Percentiles rank a stretch among this genome's conserved stretches.
These are phyloP conservation scores for Stegophylla sp. DNA, from an alignment of 2,888 invertebrate species.

Conservation along the genomic window DNA sequence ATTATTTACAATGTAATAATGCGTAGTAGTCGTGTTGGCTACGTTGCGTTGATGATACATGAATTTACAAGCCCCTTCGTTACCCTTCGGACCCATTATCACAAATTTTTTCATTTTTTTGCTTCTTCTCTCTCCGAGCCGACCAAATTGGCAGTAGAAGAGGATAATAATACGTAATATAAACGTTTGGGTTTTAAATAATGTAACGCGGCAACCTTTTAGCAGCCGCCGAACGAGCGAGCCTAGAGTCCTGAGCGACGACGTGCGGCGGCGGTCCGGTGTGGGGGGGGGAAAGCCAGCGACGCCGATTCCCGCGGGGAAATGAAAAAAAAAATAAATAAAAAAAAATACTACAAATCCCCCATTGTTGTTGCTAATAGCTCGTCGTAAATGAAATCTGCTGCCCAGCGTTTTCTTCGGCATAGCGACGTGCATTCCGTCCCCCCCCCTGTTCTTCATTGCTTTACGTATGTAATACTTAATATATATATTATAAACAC, in stretches of 20 bases:
- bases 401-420: slow-evolving; percentile 1
- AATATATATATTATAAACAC: too few relatives aligned
- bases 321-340: too few relatives aligned
- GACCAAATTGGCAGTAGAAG: slow-evolving; percentile 19
- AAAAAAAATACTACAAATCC: slow-evolving; percentile 49
- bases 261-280: too few relatives aligned
- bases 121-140: background rate
- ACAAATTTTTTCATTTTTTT: background rate
- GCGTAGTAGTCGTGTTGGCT: slow-evolving; percentile 4
- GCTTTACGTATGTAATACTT: too few relatives aligned
- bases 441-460: background rate
- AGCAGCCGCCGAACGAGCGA: background rate
- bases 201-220: slow-evolving; percentile 56
- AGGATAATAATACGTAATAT: too few relatives aligned
- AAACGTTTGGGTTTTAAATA: slow-evolving; percentile 47
- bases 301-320: slow-evolving; percentile 27
- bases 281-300: too few relatives aligned
- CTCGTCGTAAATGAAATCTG: slow-evolving; percentile 33
- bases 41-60: slow-evolving; percentile 40
- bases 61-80: slow-evolving; percentile 41
- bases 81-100: slow-evolving; percentile 21
- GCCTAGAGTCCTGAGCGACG: slow-evolving; percentile 2
- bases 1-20: slow-evolving; percentile 40
- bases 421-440: background rate
- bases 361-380: slow-evolving; percentile 50